These are phyloP conservation scores for Agrilus planipennis DNA, from an alignment of 1,140 invertebrate species.

Conservation along the genomic window DNA sequence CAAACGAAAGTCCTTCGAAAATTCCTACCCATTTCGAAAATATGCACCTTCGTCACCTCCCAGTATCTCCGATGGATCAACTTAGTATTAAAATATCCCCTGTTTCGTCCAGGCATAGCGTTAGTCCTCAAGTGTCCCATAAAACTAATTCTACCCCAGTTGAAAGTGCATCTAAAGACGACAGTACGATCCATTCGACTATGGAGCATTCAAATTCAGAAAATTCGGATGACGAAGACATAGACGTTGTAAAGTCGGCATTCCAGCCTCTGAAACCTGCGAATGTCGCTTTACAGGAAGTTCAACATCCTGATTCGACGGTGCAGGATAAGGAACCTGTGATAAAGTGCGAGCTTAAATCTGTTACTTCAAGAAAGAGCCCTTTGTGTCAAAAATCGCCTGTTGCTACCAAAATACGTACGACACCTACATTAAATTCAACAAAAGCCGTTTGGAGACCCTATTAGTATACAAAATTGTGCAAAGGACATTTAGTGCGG, in stretches of 20 bases:
- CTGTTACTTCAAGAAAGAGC: conserved; percentile 39
- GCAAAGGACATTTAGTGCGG: too few species aligned
- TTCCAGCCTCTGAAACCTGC: conserved; percentile 49
- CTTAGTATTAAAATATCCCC: conserved; percentile 21
- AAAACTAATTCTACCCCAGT: too few species aligned
- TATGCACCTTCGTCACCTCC: conserved; percentile 9
- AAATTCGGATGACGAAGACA: conserved; percentile 47
- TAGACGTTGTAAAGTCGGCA: conserved; percentile 64
- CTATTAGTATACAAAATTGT: conserved; percentile 54
- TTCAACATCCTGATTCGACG: conserved; percentile 46
- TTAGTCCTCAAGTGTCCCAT: conserved; percentile 16
- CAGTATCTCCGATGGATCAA: conserved; percentile 21
- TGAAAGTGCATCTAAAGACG: not conserved
- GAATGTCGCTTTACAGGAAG: conserved; percentile 30
- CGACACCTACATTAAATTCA: conserved; percentile 38
- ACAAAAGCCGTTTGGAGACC: conserved; percentile 64
- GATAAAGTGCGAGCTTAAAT: conserved; percentile 44
- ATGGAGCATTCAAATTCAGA: conserved; percentile 46
- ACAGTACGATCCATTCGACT: conserved; percentile 43
- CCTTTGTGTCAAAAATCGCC: conserved; percentile 34
- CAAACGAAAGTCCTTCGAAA: conserved; percentile 12
- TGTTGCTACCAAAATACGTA: conserved; percentile 48
- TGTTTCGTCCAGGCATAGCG: conserved; percentile 16
- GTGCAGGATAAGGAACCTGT: conserved; percentile 37
- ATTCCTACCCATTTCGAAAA: conserved; percentile 14